phyloP scores from a whole-genome alignment of 2,113 vertebrate species.

The Axis porcinus region DNA sequence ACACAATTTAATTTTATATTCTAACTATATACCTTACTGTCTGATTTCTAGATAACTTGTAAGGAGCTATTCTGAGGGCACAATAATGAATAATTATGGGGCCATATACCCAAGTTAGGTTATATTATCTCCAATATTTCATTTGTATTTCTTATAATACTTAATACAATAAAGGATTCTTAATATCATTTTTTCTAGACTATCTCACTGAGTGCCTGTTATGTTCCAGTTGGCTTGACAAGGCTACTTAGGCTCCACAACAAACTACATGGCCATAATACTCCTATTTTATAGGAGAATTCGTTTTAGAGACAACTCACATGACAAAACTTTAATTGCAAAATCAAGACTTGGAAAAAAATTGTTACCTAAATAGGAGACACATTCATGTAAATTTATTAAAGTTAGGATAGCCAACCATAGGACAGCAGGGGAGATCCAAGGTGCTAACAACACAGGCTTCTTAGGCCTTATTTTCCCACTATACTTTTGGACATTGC shows the following conservation, averaged over 20 bases:
- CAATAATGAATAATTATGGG: background rate
- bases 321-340: background rate
- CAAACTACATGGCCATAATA: background rate
- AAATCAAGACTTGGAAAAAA: background rate
- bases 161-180: background rate
- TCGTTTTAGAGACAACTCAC: background rate
- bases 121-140: background rate
- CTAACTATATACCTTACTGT: background rate
- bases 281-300: background rate
- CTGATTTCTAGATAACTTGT: background rate
- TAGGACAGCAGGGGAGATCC: background rate
- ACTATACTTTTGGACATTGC: background rate
- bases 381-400: background rate
- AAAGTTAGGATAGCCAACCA: background rate
- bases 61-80: background rate
- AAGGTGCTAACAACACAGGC: background rate
- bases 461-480: background rate
- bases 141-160: background rate
- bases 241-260: background rate
- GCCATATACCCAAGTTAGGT: background rate
- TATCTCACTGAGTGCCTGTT: background rate
- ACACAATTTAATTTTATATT: background rate
- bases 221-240: background rate
- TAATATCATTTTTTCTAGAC: background rate
- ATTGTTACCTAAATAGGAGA: background rate